phyloP scores from a whole-genome alignment of 2,888 invertebrate species.

The Cyrtodaria siliqua region DNA sequence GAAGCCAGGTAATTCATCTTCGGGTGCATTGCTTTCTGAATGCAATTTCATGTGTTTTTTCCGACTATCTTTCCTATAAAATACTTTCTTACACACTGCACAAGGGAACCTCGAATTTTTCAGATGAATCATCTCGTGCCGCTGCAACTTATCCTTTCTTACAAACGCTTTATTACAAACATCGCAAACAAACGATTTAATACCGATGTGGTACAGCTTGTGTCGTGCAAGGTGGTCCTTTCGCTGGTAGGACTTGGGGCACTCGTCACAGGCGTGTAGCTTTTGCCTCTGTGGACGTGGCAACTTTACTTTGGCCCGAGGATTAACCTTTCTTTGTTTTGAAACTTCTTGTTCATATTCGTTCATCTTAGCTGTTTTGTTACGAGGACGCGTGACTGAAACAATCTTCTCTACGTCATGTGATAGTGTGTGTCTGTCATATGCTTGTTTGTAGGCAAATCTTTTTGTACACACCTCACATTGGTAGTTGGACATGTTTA shows the following conservation, averaged over 20 bases:
- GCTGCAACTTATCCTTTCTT: constrained; percentile 41
- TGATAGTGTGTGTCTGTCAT: constrained; percentile 22
- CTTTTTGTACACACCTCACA: constrained; percentile 32
- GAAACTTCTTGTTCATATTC: no score
- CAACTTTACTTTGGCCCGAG: neutral
- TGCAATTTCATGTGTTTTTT: constrained; percentile 24
- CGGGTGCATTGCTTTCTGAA: no score
- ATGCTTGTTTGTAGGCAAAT: constrained; percentile 27
- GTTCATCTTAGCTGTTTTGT: no score
- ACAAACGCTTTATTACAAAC: constrained; percentile 42
- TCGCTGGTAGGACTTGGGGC: constrained; percentile 31
- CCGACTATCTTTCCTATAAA: constrained; percentile 23
- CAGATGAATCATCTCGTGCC: constrained; percentile 42
- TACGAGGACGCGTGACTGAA: neutral
- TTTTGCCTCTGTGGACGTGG: neutral
- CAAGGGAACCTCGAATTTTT: constrained; percentile 2
- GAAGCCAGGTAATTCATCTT: no score
- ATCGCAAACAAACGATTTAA: constrained; percentile 32
- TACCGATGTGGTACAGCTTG: constrained; percentile 38
- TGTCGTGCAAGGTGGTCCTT: constrained; percentile 44
- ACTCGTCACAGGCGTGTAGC: constrained; percentile 31
- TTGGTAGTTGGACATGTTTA: neutral
- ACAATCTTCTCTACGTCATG: constrained; percentile 33
- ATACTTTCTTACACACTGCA: constrained; percentile 18
- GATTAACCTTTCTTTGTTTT: neutral